Evolutionary conservation across 2,888 invertebrate genomes (phyloP), one percentile per base, ranked within the genome.

Genomic region (Hypena proboscidalis): DNA sequence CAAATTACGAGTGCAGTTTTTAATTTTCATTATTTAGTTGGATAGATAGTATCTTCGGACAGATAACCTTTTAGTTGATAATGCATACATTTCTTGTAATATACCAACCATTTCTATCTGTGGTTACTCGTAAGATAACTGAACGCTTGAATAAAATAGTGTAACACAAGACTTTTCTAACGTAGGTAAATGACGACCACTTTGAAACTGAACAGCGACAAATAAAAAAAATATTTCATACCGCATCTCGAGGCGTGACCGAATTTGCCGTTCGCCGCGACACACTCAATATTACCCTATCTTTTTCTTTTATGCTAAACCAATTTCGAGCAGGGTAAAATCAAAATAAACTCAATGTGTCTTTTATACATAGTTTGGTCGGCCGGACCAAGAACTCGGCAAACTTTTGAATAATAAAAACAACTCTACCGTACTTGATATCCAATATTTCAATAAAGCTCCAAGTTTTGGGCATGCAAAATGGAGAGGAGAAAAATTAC

Each of bases 361-460:
- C 74, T 70, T 70, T 64, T 69, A 58, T 70, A 68, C 63, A 63
- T 64, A 69, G 69, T 69, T 63, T 63, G 65, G 59, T 45, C 43
- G 65, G 45, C 58, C 67, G 66, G 58, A 67, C 63, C 58, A 67
- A 69, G 71, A 71, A 74, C 69, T 70, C 58, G 58, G 61, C 47
- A 72, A 83, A 85, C 71, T 83, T 85, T 85, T 77, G 78, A 83
- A 83, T 80, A 82, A 85, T 80, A 85, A 82, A 85, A 84, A 83
- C 82, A 85, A 82, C 77, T 83, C 77, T 59, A 79, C 80, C 82
- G 81, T 74, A 83, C 83, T 89, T 84, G 86, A 89, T 84, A 89
- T 88, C 84, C 85, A 84, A 88, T 89, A 87, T 88, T 89, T 86
- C 87, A 86, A 90, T 88, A 86, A 84, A 76, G 71, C 77, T 75